Evolutionary conservation across 2,113 vertebrate species (phyloP).

Genomic region (Oceanites oceanicus): DNA sequence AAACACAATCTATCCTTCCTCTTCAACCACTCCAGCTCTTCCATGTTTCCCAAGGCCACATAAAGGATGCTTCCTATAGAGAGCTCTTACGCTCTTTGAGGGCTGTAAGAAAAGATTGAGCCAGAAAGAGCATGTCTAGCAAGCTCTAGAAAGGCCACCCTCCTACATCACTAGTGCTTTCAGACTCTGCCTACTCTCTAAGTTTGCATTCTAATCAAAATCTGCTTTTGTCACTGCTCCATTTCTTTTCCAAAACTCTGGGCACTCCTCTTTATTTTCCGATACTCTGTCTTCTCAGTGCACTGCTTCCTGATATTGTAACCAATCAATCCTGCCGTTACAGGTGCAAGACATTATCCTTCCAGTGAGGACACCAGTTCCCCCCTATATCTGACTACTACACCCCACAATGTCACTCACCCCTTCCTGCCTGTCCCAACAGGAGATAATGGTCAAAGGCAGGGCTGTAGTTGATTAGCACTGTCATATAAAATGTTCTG

Average conservation of each 20-base stretch:
- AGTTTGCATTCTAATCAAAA: neutral
- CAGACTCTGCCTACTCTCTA: neutral
- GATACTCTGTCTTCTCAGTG: neutral
- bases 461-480: neutral
- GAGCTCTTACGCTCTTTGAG: neutral
- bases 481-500: neutral
- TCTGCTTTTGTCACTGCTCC: neutral
- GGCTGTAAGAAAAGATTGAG: neutral
- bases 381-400: neutral
- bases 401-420: neutral
- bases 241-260: neutral
- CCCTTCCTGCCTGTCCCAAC: neutral
- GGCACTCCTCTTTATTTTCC: neutral
- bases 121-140: neutral
- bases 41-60: neutral
- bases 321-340: neutral
- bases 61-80: neutral
- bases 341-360: neutral
- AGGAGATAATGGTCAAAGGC: neutral
- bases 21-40: neutral
- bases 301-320: neutral
- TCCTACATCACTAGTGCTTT: neutral
- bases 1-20: neutral
- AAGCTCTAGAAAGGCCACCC: neutral
- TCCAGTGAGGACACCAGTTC: neutral